Evolutionary conservation across 2,797 vertebrate species (phyloP).

Genomic region (Cottoperca gobio): DNA sequence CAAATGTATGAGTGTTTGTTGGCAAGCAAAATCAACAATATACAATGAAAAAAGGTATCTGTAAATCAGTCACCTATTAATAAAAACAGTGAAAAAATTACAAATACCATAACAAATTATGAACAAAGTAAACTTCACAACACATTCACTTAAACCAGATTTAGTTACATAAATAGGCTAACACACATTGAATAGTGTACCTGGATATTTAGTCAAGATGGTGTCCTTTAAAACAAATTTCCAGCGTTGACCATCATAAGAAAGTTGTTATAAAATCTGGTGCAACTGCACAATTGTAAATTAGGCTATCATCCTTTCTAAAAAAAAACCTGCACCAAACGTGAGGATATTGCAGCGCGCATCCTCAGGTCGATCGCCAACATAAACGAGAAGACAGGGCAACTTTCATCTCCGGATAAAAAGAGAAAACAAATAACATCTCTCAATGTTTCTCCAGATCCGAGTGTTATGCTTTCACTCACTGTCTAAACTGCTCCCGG

Average conservation of each 20-base stretch:
- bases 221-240: slow-evolving; percentile 27
- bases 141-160: background rate
- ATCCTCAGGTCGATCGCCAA: slow-evolving; percentile 27
- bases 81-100: background rate
- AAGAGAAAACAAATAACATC: slow-evolving; percentile 17
- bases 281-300: slow-evolving; percentile 40
- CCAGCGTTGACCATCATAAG: background rate
- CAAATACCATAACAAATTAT: slow-evolving; percentile 3
- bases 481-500: slow-evolving; percentile 34
- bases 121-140: background rate
- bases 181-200: slow-evolving; percentile 13
- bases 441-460: slow-evolving; percentile 22
- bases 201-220: slow-evolving; percentile 38
- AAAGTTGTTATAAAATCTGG: slow-evolving; percentile 43
- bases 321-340: slow-evolving; percentile 10
- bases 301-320: slow-evolving; percentile 22
- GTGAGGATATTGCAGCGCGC: slow-evolving; percentile 2
- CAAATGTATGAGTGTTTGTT: slow-evolving; percentile 32
- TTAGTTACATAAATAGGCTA: background rate
- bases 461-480: slow-evolving; percentile 21
- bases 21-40: slow-evolving; percentile 1
- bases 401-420: slow-evolving; percentile 36
- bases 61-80: background rate
- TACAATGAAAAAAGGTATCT: background rate
- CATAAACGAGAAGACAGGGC: background rate